A percentile compares a stretch with the other conserved stretches of the same genome.
Conservation (phyloP, 2,113 vertebrate species). For the Artemisiospiza belli region DNA sequence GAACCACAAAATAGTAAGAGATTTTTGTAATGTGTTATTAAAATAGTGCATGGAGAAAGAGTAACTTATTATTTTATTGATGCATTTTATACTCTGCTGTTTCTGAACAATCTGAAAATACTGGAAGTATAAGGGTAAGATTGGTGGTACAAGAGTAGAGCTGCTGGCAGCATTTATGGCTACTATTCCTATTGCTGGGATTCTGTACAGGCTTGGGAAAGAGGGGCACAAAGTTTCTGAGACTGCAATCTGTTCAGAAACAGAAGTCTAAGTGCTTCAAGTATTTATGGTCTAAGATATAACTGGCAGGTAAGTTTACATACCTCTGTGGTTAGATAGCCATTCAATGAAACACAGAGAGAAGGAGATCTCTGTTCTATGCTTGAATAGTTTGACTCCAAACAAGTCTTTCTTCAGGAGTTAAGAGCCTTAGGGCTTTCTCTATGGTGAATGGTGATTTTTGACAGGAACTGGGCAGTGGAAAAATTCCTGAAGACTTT, state of each 20-base stretch:
- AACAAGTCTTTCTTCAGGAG: neutral
- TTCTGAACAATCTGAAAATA: neutral
- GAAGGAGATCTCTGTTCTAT: neutral
- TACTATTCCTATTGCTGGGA: neutral
- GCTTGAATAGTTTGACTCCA: neutral
- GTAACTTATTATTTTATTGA: neutral
- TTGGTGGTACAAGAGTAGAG: neutral
- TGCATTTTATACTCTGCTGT: neutral
- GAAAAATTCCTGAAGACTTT: neutral
- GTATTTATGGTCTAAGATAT: neutral
- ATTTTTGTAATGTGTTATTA: neutral
- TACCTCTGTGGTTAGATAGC: neutral
- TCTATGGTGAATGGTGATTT: neutral
- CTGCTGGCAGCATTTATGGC: neutral
- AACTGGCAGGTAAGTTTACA: neutral
- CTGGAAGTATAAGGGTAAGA: neutral
- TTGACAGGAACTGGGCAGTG: neutral
- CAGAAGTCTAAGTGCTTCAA: neutral
- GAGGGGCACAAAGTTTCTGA: neutral
- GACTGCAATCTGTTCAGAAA: neutral
- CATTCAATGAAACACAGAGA: neutral
- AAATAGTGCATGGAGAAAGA: neutral
- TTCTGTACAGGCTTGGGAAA: neutral
- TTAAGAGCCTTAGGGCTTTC: neutral
- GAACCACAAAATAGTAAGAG: conserved; percentile 81